Evolutionary conservation across 2,888 invertebrate species (phyloP).

Genomic region (Lasioglossum villosulum): DNA sequence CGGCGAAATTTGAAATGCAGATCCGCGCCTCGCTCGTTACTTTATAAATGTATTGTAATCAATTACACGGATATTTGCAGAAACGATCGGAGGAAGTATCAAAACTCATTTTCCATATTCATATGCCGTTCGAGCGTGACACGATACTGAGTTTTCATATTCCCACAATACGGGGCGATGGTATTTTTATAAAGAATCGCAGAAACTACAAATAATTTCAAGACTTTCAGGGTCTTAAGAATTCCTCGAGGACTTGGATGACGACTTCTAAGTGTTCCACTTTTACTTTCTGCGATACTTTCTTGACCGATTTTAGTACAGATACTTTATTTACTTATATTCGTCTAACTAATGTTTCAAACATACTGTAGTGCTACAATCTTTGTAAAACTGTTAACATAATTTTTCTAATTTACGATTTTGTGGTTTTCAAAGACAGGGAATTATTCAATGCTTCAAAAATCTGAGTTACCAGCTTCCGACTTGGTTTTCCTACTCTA

Average conservation of each 20-base stretch:
- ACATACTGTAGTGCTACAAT: background rate
- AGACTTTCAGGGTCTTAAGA: background rate
- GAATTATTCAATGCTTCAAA: background rate
- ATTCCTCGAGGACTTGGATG: background rate
- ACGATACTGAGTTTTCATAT: background rate
- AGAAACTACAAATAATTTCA: background rate
- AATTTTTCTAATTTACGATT: background rate
- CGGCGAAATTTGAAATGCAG: conserved; percentile 15
- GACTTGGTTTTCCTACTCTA: no score
- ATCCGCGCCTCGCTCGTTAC: conserved; percentile 10
- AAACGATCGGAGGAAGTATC: background rate
- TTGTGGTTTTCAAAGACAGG: background rate
- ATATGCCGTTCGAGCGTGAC: background rate
- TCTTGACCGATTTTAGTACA: background rate
- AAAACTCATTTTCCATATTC: background rate
- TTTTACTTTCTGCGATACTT: background rate
- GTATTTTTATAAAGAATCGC: background rate
- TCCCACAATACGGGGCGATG: background rate
- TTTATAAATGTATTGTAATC: background rate
- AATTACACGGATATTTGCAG: background rate
- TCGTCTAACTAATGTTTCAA: background rate
- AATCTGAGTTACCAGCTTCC: background rate
- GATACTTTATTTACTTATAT: no score
- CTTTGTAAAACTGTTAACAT: background rate
- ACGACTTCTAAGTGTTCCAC: background rate